Evolutionary conservation across 2,113 vertebrate genomes (phyloP).

Genomic region (Ageneiosus marmoratus): DNA sequence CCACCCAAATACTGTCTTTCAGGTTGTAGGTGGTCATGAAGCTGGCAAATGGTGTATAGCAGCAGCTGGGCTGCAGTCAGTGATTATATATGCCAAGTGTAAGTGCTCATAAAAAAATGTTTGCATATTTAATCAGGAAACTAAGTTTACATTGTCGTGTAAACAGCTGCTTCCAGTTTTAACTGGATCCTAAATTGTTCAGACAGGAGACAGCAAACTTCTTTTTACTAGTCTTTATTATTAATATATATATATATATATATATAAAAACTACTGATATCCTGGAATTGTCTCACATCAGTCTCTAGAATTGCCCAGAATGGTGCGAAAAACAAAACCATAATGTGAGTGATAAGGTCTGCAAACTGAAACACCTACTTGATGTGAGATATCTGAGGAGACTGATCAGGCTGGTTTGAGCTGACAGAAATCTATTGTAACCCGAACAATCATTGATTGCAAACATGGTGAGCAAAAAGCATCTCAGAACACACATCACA

Average conservation of each 20-base stretch:
- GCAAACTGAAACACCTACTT: no score
- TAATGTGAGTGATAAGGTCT: no score
- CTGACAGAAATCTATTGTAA: no score
- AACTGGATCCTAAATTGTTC: neutral
- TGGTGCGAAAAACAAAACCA: no score
- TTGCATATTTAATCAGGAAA: neutral
- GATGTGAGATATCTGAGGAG: no score
- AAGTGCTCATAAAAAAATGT: neutral
- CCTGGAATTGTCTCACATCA: neutral
- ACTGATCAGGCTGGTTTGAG: neutral
- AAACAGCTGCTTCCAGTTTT: neutral
- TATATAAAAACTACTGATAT: neutral
- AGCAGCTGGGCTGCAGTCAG: neutral
- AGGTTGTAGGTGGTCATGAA: neutral
- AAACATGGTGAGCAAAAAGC: no score
- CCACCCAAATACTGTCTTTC: neutral
- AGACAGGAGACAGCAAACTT: neutral
- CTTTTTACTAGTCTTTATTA: neutral
- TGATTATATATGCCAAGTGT: no score
- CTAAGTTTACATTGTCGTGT: neutral
- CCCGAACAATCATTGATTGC: no score
- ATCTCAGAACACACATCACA: no score
- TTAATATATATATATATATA: no score
- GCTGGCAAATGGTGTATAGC: neutral
- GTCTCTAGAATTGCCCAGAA: neutral